Base-by-base conservation (phyloP, 2,113 vertebrate species). In the Clarias gariepinus region DNA sequence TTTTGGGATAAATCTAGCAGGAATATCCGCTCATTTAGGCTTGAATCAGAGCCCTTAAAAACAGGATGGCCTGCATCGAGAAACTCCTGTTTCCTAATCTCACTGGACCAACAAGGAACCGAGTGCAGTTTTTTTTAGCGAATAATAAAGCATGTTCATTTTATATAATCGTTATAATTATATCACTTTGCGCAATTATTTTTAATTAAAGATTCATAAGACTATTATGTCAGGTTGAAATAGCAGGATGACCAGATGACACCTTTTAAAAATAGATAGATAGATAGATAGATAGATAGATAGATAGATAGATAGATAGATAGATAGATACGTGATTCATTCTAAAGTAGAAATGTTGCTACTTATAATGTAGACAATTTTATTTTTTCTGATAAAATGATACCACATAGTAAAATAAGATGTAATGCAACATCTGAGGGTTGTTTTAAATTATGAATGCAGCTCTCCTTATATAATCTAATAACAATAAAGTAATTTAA, bases 21-120 rank as follows among this genome's bases (percentile, higher is more conserved):
- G 96, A 95, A 96, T 92, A 98, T 98, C 97, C 97, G 97, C 96
- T 98, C 97, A 97, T 99, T 98, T 98, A 97, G 95, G 47, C 93
- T 92, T 90, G 95, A 95, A 96, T 96, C 95, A 90, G 94, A 94
- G 94, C 93, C 95, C 95, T 96, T 95, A 96, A 96, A 96, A 99
- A 99, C 98, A 99, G 97, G 97, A 97, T 97, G 97, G 96, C 94
- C 92, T 89, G 94, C 92, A 93, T 95, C 94, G 92, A 91, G 87
- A 94, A 93, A 90, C 91, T 89, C 80, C 90, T 82, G 93, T 92
- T 96, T 96, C 95, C 96, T 96, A 94, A 93, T 87, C 93, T 90
- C 86, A 86, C 12, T 41, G 76, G 28, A 36, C 53, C 82, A 60
- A 84, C 82, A 84, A 78, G 79, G 57, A 85, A 77, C 74, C 47